These are phyloP conservation scores for Nesidiocoris tenuis DNA, from an alignment of 2,888 invertebrate genomes.

Conservation along the genomic window DNA sequence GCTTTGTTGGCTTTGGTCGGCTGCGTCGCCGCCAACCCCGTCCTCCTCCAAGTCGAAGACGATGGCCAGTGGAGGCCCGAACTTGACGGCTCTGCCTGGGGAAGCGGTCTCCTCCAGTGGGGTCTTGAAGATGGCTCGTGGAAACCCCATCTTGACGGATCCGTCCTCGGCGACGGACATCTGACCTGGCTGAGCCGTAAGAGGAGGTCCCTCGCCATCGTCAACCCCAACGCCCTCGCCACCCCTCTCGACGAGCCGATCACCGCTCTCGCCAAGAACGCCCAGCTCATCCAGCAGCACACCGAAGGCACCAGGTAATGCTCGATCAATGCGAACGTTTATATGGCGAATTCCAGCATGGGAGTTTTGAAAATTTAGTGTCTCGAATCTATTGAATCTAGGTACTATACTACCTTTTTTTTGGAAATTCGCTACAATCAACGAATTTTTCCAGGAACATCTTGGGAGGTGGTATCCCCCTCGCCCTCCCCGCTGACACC, in stretches of 20 bases:
- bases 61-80: slow-evolving; percentile 41
- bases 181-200: slow-evolving; percentile 36
- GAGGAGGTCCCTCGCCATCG: slow-evolving; percentile 17
- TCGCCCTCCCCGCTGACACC: slow-evolving; percentile 53
- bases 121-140: slow-evolving; percentile 36
- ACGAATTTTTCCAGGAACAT: slow-evolving; percentile 49
- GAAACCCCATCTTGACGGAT: slow-evolving; percentile 34
- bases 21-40: slow-evolving; percentile 35
- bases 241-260: slow-evolving; percentile 55
- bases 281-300: slow-evolving; percentile 56
- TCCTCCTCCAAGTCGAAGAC: slow-evolving; percentile 18
- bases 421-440: no score
- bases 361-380: background rate
- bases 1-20: slow-evolving; percentile 40
- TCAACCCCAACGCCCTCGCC: slow-evolving; percentile 43
- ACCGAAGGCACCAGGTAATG: slow-evolving; percentile 50
- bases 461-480: slow-evolving; percentile 42
- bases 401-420: no score
- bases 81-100: slow-evolving; percentile 35
- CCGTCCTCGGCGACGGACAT: slow-evolving; percentile 31
- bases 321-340: background rate
- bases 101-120: slow-evolving; percentile 33
- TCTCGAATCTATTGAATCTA: no score
- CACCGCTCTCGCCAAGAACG: slow-evolving; percentile 53
- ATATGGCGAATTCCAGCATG: background rate